A percentile compares a stretch with the other conserved stretches of the same genome.
These are phyloP conservation scores for Cotesia glomerata DNA, from an alignment of 1,140 invertebrate genomes.

Conservation along the genomic window DNA sequence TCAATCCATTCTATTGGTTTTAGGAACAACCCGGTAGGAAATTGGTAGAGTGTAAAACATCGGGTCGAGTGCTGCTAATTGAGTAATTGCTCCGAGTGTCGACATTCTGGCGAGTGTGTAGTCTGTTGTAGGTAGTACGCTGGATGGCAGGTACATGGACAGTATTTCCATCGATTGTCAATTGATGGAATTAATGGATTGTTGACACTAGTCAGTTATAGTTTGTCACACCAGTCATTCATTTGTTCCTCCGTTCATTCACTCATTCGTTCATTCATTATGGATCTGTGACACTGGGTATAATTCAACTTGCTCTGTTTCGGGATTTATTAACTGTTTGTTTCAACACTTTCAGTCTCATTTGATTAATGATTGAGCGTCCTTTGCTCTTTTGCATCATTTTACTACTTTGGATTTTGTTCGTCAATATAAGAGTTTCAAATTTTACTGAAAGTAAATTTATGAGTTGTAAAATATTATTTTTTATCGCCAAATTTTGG, in stretches of 20 bases:
- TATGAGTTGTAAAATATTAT: too few species aligned
- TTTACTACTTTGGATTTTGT: too few species aligned
- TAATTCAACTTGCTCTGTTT: not conserved
- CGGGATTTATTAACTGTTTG: constrained; percentile 3
- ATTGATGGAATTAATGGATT: not conserved
- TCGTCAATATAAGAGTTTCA: too few species aligned
- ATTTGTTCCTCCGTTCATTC: too few species aligned
- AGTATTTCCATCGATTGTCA: constrained; percentile 4
- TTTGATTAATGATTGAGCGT: constrained; percentile 9
- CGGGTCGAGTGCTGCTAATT: not conserved
- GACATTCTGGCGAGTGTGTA: not conserved
- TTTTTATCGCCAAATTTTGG: too few species aligned
- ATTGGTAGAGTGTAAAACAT: too few species aligned
- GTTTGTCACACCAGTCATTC: too few species aligned
- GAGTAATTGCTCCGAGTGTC: not conserved
- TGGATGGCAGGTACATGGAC: not conserved
- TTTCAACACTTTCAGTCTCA: not conserved
- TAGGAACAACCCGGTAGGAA: too few species aligned
- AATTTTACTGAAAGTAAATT: too few species aligned
- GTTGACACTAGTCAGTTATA: too few species aligned
- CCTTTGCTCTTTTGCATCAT: not conserved
- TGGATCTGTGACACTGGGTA: not conserved
- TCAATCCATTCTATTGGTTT: too few species aligned
- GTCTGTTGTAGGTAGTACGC: not conserved
- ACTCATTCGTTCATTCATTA: constrained; percentile 2